A percentile compares a stretch with the other conserved stretches of the same genome.
Conservation (phyloP, 2,797 vertebrate genomes). For the Masticophis lateralis region DNA sequence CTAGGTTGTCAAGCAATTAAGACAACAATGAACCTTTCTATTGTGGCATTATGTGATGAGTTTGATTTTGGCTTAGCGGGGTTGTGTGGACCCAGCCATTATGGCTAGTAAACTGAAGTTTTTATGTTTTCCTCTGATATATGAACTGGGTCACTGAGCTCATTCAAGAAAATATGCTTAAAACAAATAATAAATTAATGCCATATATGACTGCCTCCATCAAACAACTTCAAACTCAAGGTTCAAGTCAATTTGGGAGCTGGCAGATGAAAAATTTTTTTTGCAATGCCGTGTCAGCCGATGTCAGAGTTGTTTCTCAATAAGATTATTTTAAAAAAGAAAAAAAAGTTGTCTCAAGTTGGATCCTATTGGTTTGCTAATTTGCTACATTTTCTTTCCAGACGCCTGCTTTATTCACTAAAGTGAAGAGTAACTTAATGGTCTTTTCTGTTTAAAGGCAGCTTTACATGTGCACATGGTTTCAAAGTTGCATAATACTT, state of each 20-base stretch:
- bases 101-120: background rate
- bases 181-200: background rate
- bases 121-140: background rate
- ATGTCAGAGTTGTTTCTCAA: slow-evolving; percentile 13
- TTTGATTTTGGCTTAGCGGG: background rate
- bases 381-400: slow-evolving; percentile 31
- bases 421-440: slow-evolving; percentile 53
- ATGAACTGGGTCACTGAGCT: background rate
- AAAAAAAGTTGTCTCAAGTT: background rate
- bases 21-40: background rate
- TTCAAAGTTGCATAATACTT: background rate
- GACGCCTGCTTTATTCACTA: slow-evolving; percentile 50
- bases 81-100: background rate
- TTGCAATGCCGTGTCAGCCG: slow-evolving; percentile 16
- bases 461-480: background rate
- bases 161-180: background rate
- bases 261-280: slow-evolving; percentile 24
- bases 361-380: slow-evolving; percentile 16
- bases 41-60: background rate
- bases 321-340: background rate
- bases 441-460: slow-evolving; percentile 22
- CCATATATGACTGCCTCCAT: background rate
- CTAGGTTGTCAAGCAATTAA: slow-evolving; percentile 57
- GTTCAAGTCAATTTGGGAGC: slow-evolving; percentile 51
- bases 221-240: slow-evolving; percentile 50